These are phyloP conservation scores for Alaudala cheleensis DNA, from an alignment of 2,113 vertebrate genomes.

Conservation along the genomic window DNA sequence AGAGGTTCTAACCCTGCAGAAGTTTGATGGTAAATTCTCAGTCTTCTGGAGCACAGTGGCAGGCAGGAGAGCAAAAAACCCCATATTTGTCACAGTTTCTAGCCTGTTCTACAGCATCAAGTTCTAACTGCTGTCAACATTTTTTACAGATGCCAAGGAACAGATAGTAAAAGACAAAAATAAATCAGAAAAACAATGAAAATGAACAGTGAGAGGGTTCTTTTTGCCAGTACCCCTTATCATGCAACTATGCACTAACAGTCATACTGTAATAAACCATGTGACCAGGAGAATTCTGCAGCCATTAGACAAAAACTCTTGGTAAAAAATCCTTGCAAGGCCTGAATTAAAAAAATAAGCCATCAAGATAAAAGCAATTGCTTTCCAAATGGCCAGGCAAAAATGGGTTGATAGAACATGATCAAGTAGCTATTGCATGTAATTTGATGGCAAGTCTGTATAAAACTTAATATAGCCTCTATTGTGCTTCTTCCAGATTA, in stretches of 20 bases:
- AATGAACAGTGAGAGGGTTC: not conserved
- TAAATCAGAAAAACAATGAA: not conserved
- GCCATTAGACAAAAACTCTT: not conserved
- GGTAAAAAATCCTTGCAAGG: not conserved
- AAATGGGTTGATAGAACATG: not conserved
- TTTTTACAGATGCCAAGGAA: not conserved
- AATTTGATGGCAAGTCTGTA: constrained; percentile 49
- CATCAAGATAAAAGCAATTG: constrained; percentile 8
- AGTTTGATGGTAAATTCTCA: not conserved
- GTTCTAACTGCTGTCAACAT: not conserved
- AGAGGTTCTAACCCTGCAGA: not conserved
- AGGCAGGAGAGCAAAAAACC: not conserved
- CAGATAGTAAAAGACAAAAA: not conserved
- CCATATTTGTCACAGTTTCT: not conserved
- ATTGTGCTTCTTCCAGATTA: constrained; percentile 50
- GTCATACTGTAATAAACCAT: not conserved
- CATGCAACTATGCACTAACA: not conserved
- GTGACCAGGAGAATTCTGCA: not conserved
- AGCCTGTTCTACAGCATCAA: not conserved
- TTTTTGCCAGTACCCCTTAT: not conserved
- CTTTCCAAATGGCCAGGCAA: not conserved
- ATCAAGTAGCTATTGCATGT: constrained; percentile 7
- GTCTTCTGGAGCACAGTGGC: not conserved
- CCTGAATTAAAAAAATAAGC: constrained; percentile 2
- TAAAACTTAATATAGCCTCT: constrained; percentile 61